phyloP scores from a whole-genome alignment of 1,140 invertebrate genomes.

The Brachionus plicatilis region DNA sequence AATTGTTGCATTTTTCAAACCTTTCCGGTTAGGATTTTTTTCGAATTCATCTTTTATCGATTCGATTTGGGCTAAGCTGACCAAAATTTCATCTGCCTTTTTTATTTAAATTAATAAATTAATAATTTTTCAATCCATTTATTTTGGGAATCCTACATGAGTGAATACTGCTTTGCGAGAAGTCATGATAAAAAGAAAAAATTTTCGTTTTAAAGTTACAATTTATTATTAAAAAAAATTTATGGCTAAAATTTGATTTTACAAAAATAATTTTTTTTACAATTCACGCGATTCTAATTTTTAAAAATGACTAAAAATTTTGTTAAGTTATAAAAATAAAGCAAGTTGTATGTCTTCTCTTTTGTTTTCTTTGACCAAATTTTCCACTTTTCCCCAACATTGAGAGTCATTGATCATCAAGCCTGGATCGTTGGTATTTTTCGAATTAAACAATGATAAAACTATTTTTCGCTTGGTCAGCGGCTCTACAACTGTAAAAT shows the following conservation, averaged over 20 bases:
- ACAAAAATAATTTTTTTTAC: neutral
- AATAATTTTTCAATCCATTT: too few species aligned
- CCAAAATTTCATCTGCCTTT: neutral
- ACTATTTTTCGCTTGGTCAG: neutral
- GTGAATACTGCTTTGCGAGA: neutral
- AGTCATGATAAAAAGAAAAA: neutral
- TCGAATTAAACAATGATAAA: neutral
- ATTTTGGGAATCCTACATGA: neutral
- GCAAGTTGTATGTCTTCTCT: neutral
- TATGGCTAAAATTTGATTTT: neutral
- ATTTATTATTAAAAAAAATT: neutral
- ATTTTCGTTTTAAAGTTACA: neutral
- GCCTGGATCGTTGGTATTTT: neutral
- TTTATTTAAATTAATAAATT: neutral
- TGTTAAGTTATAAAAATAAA: conserved; percentile 12
- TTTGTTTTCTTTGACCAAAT: neutral
- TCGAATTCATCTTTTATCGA: neutral
- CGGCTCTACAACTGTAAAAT: conserved; percentile 27
- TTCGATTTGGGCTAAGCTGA: conserved; percentile 1
- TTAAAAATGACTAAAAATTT: neutral
- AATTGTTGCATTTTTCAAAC: neutral
- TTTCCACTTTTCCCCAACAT: neutral
- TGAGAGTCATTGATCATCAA: neutral
- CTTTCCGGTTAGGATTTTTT: neutral
- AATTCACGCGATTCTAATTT: neutral